Evolutionary conservation across 2,113 vertebrate species (phyloP).

Genomic region (Alligator mississippiensis): DNA sequence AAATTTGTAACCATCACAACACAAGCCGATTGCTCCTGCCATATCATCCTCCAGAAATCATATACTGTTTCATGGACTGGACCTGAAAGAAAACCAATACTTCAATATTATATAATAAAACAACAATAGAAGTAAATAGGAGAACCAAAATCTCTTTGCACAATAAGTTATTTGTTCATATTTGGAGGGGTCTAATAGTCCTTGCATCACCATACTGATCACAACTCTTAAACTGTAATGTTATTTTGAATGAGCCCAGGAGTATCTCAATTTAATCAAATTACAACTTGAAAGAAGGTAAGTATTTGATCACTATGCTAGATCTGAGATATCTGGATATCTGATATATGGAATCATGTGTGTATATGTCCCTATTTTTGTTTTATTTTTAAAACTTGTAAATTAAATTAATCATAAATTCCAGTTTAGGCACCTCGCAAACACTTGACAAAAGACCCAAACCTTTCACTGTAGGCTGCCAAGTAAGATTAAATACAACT

Average conservation of each 20-base stretch:
- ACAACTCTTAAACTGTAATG: neutral
- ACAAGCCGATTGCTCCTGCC: constrained; percentile 98
- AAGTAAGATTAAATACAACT: neutral
- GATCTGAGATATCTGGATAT: neutral
- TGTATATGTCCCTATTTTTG: neutral
- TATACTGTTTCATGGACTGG: constrained; percentile 99
- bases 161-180: neutral
- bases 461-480: neutral
- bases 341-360: neutral
- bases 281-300: constrained; percentile 46
- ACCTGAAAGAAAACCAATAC: constrained; percentile 78
- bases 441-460: neutral
- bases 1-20: constrained; percentile 99
- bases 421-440: neutral
- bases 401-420: neutral
- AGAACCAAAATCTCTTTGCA: constrained; percentile 18
- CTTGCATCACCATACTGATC: neutral
- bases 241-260: neutral
- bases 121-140: neutral
- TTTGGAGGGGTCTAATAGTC: constrained; percentile 33
- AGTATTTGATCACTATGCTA: neutral
- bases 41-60: constrained; percentile 99
- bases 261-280: constrained; percentile 37
- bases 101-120: neutral
- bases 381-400: neutral